Evolutionary conservation across 2,797 vertebrate species (phyloP).

Genomic region (Cichlasoma orientale): DNA sequence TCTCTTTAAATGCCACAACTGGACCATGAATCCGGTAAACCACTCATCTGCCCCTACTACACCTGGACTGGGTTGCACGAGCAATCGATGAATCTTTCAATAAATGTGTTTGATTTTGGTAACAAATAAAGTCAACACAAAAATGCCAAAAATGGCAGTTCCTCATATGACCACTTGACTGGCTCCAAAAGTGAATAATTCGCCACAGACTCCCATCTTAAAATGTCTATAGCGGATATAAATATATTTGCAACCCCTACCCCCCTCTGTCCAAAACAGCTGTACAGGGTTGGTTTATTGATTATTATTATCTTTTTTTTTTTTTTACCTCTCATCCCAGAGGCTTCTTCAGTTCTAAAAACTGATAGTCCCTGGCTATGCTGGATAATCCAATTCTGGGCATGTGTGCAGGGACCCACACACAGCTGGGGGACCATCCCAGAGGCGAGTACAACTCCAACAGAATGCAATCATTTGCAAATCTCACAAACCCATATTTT

Average conservation of each 20-base stretch:
- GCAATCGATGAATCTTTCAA: not conserved
- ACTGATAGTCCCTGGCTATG: too few species aligned
- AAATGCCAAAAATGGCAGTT: not conserved
- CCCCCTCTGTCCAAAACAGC: not conserved
- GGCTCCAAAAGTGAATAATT: not conserved
- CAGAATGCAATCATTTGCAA: too few species aligned
- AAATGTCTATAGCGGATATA: not conserved
- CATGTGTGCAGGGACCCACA: too few species aligned
- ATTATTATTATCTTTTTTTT: not conserved
- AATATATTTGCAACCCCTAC: not conserved
- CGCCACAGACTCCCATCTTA: not conserved
- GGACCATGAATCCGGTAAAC: conserved; percentile 12
- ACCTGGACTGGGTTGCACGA: not conserved
- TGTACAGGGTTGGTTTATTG: not conserved
- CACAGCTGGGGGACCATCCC: too few species aligned
- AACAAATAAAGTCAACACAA: not conserved
- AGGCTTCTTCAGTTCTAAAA: too few species aligned
- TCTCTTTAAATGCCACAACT: conserved; percentile 61
- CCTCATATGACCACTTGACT: not conserved
- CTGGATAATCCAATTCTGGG: too few species aligned
- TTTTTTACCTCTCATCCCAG: too few species aligned
- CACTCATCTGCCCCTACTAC: not conserved
- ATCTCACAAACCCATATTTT: too few species aligned
- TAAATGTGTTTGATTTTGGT: not conserved
- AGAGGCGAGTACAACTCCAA: too few species aligned